Evolutionary conservation across 2,888 invertebrate genomes (phyloP).

Genomic region (Eupeodes latifasciatus): DNA sequence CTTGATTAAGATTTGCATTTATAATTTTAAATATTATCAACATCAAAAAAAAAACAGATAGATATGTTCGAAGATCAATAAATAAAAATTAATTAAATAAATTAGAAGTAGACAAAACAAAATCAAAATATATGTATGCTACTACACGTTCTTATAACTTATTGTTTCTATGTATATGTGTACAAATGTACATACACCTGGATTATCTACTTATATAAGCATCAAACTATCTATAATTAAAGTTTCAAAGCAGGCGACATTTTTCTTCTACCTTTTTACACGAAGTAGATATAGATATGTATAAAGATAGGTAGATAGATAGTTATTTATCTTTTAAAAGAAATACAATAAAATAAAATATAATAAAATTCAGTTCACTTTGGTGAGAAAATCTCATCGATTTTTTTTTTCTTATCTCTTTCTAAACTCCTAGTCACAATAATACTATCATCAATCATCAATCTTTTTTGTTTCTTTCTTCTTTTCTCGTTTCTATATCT

Average conservation of each 20-base stretch:
- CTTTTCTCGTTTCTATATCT: slow-evolving; percentile 20
- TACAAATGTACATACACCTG: too few species aligned
- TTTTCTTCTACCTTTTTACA: background rate
- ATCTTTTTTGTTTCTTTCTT: slow-evolving; percentile 31
- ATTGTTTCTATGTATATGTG: too few species aligned
- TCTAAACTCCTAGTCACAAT: slow-evolving; percentile 44
- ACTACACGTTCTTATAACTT: too few species aligned
- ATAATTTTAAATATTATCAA: too few species aligned
- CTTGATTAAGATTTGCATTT: too few species aligned
- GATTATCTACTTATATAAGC: too few species aligned
- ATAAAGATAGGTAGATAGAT: background rate
- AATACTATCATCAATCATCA: slow-evolving; percentile 62
- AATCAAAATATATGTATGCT: too few species aligned
- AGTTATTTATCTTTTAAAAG: slow-evolving; percentile 11
- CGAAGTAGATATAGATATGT: background rate
- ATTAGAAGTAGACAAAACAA: too few species aligned
- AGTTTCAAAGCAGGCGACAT: slow-evolving; percentile 5
- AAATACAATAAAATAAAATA: slow-evolving; percentile 6
- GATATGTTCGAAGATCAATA: too few species aligned
- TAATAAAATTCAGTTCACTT: slow-evolving; percentile 25
- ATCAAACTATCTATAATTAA: background rate
- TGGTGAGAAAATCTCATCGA: slow-evolving; percentile 56
- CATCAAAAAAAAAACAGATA: too few species aligned
- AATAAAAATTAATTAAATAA: too few species aligned
- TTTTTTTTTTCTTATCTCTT: slow-evolving; percentile 60